Conservation (phyloP, 2,113 vertebrate genomes). For the Tiliqua scincoides region DNA sequence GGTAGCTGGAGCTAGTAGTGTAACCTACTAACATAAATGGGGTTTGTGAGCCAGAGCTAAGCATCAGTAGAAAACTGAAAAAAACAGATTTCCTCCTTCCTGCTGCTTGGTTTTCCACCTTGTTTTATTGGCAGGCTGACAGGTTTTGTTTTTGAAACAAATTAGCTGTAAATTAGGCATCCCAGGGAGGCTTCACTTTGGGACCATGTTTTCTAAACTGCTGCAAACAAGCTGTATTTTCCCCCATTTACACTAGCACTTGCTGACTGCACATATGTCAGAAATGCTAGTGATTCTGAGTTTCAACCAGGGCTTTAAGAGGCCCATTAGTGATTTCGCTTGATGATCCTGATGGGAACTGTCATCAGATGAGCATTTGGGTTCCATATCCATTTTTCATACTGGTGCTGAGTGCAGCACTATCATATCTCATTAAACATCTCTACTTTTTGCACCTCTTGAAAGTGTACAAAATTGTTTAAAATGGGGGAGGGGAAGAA, state of each 20-base stretch:
- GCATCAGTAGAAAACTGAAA: conserved; percentile 48
- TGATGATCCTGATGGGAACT: conserved; percentile 31
- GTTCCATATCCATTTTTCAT: not conserved
- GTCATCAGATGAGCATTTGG: not conserved
- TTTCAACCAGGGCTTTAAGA: conserved; percentile 32
- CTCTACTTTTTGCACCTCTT: not conserved
- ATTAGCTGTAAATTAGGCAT: conserved; percentile 60
- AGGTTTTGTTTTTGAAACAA: conserved; percentile 56
- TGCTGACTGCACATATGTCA: conserved; percentile 2
- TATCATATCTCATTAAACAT: not conserved
- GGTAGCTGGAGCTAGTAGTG: not conserved
- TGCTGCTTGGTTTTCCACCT: conserved; percentile 44
- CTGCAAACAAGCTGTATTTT: conserved; percentile 45
- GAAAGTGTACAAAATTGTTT: not conserved
- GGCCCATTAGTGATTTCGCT: conserved; percentile 21
- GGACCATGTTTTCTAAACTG: conserved; percentile 43
- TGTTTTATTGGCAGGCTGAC: conserved; percentile 34
- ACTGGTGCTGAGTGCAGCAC: not conserved
- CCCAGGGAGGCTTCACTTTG: conserved; percentile 46
- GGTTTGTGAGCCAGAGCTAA: conserved; percentile 33
- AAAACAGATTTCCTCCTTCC: conserved; percentile 47
- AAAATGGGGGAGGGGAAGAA: not conserved
- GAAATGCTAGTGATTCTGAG: conserved; percentile 1
- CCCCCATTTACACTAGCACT: conserved; percentile 18
- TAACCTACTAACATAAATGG: not conserved